Conservation (phyloP, 1,140 invertebrate genomes). For the Babylonia areolata region DNA sequence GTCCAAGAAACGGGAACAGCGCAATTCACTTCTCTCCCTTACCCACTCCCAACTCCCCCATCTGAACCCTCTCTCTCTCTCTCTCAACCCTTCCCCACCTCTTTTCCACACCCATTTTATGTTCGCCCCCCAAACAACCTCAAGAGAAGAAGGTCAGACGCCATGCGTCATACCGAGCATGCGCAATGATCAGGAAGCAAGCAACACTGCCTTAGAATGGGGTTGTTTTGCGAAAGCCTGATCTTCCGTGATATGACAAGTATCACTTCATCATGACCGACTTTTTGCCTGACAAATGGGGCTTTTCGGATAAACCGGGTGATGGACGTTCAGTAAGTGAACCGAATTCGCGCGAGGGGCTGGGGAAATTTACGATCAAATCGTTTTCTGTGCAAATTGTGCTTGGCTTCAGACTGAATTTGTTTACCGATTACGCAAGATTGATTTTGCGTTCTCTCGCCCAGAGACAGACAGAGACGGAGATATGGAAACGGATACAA, state of each 20-base stretch:
- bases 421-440: too few relatives aligned
- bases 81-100: background rate
- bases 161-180: constrained; percentile 6
- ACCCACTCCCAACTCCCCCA: background rate
- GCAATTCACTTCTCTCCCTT: background rate
- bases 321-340: background rate
- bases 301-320: background rate
- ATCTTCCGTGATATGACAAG: background rate
- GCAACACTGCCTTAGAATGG: background rate
- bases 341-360: background rate
- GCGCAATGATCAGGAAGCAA: background rate
- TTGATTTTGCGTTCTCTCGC: too few relatives aligned
- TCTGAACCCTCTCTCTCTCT: background rate
- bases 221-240: constrained; percentile 6
- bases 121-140: background rate
- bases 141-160: background rate
- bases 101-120: background rate
- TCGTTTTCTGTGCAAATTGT: background rate
- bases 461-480: too few relatives aligned
- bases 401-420: background rate
- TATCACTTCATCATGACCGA: background rate
- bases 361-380: background rate
- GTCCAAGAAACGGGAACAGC: background rate
- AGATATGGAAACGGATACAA: too few relatives aligned
- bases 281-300: background rate